Base-by-base conservation (phyloP, 2,888 invertebrate genomes). In the Epinotia nisella region DNA sequence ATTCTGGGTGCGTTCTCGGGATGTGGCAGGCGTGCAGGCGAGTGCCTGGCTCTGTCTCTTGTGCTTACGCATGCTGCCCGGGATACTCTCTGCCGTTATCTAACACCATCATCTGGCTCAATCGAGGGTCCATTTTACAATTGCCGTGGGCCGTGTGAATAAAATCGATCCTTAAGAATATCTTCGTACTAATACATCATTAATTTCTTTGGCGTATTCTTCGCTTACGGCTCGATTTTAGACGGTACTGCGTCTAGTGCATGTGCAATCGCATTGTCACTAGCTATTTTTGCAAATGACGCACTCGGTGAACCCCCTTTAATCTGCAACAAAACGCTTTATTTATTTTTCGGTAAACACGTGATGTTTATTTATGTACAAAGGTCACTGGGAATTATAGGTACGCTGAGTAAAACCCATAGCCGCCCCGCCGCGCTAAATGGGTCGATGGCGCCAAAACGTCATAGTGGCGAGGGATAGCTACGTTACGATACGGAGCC, bases 391-490 rank as follows among this genome's bases (percentile, higher is more conserved):
- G 80, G 83, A 85, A 86, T 84, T 83, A 79, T 82, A 80, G 81
- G 78, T 84, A 89, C 86, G 88, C 87, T 86, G 85, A 87, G 77
- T 81, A 83, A 85, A 85, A 85, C 81, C 84, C 87, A 88, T 88
- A 89, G 87, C 85, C 88, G 90, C 86, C 87, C 85, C 87, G 85
- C 82, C 81, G 87, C 85, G 88, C 85, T 91, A 91, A 90, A 89
- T 91, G 90, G 93, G 92, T 93, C 92, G 93, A 93, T 93, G 93
- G 93, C 93, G 93, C 92, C 90, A 93, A 90, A 92, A 93, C 92
- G 93, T 92, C 92, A 91, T 80, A 71, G 60, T 53, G 78, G 77
- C 76, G 80, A 88, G 85, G 86, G 87, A 82, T 76, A 76, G 61
- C 80, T 76, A 79, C 75, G 78, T 74, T 77, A 78, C 77, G 79